A percentile compares a stretch with the other conserved stretches of the same genome.
Evolutionary conservation across 2,888 invertebrate genomes (phyloP).

Genomic region (Leptopilina myrica): DNA sequence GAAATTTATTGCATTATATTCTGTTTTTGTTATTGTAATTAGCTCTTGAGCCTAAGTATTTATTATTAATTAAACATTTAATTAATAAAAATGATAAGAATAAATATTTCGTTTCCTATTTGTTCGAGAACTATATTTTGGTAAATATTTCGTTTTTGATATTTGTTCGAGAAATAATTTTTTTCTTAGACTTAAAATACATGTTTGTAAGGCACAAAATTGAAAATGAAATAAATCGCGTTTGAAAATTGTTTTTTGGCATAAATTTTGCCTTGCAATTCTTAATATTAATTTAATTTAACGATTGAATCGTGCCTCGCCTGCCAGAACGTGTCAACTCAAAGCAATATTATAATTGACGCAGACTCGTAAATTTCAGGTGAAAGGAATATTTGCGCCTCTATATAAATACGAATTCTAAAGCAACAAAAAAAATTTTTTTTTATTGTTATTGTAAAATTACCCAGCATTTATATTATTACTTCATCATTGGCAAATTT

Average conservation of each 20-base stretch:
- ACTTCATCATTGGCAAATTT: background rate
- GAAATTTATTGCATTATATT: no score
- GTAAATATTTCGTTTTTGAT: no score
- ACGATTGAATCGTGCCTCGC: slow-evolving; percentile 38
- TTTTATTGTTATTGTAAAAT: slow-evolving; percentile 29
- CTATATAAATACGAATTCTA: slow-evolving; percentile 2
- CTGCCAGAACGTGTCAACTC: slow-evolving; percentile 41
- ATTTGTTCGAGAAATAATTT: no score
- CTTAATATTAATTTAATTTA: slow-evolving; percentile 36
- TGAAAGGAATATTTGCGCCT: slow-evolving; percentile 46
- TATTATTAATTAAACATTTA: no score
- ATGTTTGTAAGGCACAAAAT: no score
- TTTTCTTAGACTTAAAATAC: no score
- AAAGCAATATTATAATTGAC: slow-evolving; percentile 49
- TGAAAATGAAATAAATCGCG: slow-evolving; percentile 5
- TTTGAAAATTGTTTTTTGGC: background rate
- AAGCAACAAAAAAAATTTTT: background rate
- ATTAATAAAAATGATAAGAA: no score
- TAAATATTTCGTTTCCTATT: no score
- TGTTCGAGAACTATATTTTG: no score
- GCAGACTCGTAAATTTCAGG: slow-evolving; percentile 46
- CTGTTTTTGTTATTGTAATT: no score
- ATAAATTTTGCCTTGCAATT: slow-evolving; percentile 14
- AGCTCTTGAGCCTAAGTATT: no score
- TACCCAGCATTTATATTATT: background rate